Evolutionary conservation across 2,113 vertebrate genomes (phyloP).

Genomic region (Atherinomorus stipes): DNA sequence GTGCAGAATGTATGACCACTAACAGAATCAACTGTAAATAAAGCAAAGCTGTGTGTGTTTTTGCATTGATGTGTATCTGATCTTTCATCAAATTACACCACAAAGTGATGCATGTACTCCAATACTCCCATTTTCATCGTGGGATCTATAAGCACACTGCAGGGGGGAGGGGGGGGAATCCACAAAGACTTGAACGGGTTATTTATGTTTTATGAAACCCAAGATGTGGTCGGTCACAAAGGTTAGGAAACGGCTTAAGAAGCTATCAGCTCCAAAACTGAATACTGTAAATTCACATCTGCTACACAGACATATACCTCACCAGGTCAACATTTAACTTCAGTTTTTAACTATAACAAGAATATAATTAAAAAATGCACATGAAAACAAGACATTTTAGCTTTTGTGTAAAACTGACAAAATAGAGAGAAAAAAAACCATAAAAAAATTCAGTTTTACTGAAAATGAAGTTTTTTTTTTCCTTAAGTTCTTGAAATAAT

Average conservation of each 20-base stretch:
- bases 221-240: constrained; percentile 19
- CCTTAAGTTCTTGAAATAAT: not conserved
- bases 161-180: fast-evolving
- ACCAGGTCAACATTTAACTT: constrained; percentile 23
- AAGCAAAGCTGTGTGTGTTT: no score
- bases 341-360: constrained; percentile 17
- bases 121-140: no score
- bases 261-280: constrained; percentile 37
- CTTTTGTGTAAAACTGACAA: constrained; percentile 2
- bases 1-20: no score
- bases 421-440: fast-evolving
- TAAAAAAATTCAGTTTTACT: constrained; percentile 6
- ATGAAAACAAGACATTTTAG: constrained; percentile 24
- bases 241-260: not conserved
- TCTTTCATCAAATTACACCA: no score
- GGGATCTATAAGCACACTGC: not conserved
- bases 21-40: no score
- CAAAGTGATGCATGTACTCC: no score
- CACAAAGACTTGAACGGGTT: not conserved
- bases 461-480: constrained; percentile 17
- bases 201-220: constrained; percentile 35
- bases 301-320: not conserved
- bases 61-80: no score
- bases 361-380: constrained; percentile 13
- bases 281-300: constrained; percentile 38